A percentile compares a stretch with the other conserved stretches of the same genome.
phyloP scores from a whole-genome alignment of 2,113 vertebrate genomes.

The Collichthys lucidus region DNA sequence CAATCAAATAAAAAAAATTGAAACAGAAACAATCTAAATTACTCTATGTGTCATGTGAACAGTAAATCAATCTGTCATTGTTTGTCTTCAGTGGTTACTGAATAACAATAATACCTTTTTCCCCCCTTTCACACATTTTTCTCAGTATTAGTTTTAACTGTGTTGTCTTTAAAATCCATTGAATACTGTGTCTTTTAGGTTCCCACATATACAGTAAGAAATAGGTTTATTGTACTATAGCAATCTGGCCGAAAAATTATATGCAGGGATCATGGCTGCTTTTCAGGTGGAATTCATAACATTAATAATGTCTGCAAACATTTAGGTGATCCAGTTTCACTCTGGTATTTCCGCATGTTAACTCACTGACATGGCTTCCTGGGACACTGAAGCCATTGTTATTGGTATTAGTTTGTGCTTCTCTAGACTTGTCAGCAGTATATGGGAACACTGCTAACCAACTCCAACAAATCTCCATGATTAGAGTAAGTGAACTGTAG shows the following conservation, averaged over 20 bases:
- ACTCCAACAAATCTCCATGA: neutral
- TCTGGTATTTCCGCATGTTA: too few relatives aligned
- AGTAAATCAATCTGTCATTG: slow-evolving; percentile 68
- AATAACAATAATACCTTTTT: slow-evolving; percentile 19
- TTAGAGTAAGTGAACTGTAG: neutral
- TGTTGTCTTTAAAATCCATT: neutral
- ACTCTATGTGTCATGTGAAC: slow-evolving; percentile 57
- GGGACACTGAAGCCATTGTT: too few relatives aligned
- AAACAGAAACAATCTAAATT: slow-evolving; percentile 59
- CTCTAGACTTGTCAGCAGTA: neutral
- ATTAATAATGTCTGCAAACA: too few relatives aligned
- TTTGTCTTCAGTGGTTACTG: slow-evolving; percentile 31
- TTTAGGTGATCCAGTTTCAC: too few relatives aligned
- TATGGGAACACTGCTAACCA: neutral
- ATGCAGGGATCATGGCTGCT: neutral
- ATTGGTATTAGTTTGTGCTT: too few relatives aligned
- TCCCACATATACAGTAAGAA: neutral
- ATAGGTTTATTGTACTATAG: too few relatives aligned
- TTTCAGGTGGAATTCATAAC: too few relatives aligned
- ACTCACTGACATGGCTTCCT: too few relatives aligned
- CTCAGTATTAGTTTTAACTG: neutral
- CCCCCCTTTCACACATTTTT: neutral
- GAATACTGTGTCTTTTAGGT: neutral
- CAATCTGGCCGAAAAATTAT: neutral
- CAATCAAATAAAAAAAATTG: slow-evolving; percentile 52